phyloP scores from a whole-genome alignment of 2,888 invertebrate genomes.

The Aporophyla nigra region DNA sequence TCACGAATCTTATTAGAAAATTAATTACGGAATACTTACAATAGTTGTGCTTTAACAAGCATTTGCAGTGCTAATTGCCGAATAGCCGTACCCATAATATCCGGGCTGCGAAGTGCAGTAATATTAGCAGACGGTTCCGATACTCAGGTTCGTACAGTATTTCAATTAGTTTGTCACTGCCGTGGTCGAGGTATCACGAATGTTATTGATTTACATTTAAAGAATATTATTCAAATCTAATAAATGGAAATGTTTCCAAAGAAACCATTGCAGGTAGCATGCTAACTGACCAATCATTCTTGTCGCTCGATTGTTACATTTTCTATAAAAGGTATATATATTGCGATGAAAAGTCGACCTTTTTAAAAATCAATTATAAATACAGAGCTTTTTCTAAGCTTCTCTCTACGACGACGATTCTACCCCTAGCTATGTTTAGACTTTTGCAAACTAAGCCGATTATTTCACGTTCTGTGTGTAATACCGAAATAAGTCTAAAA shows the following conservation, averaged over 20 bases:
- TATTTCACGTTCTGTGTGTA: not conserved
- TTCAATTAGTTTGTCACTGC: not conserved
- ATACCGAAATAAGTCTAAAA: not conserved
- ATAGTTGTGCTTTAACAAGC: not conserved
- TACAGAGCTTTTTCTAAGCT: too few relatives aligned
- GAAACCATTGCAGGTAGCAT: not conserved
- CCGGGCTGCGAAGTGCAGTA: not conserved
- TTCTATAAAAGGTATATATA: not conserved
- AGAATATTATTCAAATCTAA: not conserved
- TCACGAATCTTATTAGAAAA: not conserved
- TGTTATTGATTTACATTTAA: constrained; percentile 3
- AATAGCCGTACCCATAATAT: not conserved
- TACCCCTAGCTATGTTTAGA: not conserved
- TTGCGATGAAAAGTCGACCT: not conserved
- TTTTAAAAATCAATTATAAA: not conserved
- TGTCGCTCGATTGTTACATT: not conserved
- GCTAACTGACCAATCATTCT: not conserved
- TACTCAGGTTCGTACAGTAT: not conserved
- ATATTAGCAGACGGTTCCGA: not conserved
- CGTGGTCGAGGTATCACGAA: not conserved
- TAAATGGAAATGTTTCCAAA: not conserved
- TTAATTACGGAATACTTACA: not conserved
- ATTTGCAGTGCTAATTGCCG: not conserved
- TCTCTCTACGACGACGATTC: not conserved
- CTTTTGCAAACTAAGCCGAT: not conserved